A percentile compares a stretch with the other conserved stretches of the same genome.
phyloP scores from a whole-genome alignment of 2,113 vertebrate species.

The Oryzias melastigma region DNA sequence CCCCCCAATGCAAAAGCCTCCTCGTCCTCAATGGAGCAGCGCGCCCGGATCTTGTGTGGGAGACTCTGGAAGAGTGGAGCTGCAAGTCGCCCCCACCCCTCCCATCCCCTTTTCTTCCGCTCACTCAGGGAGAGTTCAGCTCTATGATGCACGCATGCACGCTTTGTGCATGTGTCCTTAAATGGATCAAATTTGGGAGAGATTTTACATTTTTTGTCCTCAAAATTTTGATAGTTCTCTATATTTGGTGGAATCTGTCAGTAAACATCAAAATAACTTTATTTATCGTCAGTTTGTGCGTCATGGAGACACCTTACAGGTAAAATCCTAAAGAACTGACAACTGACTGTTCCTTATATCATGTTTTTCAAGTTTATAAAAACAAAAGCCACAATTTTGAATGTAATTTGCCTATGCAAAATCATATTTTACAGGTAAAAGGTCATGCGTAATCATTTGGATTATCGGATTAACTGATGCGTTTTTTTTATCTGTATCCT shows the following conservation, averaged over 20 bases:
- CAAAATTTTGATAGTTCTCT: too few relatives aligned
- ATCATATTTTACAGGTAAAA: too few relatives aligned
- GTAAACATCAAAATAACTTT: too few relatives aligned
- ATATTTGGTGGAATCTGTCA: too few relatives aligned
- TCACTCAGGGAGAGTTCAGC: conserved; percentile 59
- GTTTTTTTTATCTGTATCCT: conserved; percentile 5
- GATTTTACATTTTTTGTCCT: too few relatives aligned
- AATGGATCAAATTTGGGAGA: not conserved
- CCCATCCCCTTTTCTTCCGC: conserved; percentile 57
- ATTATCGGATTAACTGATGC: not conserved
- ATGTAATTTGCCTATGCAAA: too few relatives aligned
- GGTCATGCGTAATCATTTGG: too few relatives aligned
- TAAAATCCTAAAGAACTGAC: too few relatives aligned
- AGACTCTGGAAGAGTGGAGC: conserved; percentile 65
- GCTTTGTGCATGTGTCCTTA: not conserved
- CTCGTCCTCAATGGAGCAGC: conserved; percentile 81
- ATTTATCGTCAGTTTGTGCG: conserved; percentile 38
- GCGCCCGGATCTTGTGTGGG: conserved; percentile 74
- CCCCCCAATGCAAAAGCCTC: conserved; percentile 71
- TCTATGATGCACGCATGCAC: conserved; percentile 50
- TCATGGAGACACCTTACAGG: conserved; percentile 67
- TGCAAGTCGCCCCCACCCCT: conserved; percentile 54
- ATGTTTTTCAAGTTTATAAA: too few relatives aligned
- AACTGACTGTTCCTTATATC: too few relatives aligned
- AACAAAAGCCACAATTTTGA: too few relatives aligned